Evolutionary conservation across 2,888 invertebrate genomes (phyloP).

Genomic region (Dasypolia templi): DNA sequence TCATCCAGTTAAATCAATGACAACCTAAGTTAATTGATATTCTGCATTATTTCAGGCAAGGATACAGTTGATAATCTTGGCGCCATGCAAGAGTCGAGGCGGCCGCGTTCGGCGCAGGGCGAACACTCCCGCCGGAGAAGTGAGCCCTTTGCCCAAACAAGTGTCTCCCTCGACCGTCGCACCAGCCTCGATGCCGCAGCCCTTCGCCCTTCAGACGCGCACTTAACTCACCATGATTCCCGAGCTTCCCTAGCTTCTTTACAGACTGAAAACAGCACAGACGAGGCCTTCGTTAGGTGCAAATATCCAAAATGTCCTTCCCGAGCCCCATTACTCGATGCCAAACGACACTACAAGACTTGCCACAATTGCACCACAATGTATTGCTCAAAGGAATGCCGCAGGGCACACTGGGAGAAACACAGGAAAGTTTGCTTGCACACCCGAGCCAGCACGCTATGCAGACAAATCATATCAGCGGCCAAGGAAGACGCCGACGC

Average conservation of each 20-base stretch:
- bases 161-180: slow-evolving; percentile 87
- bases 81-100: slow-evolving; percentile 84
- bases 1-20: background rate
- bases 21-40: slow-evolving; percentile 9
- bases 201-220: slow-evolving; percentile 80
- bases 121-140: slow-evolving; percentile 87
- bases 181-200: slow-evolving; percentile 91
- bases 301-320: slow-evolving; percentile 95
- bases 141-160: slow-evolving; percentile 83
- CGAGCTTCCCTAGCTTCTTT: slow-evolving; percentile 86
- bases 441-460: slow-evolving; percentile 96
- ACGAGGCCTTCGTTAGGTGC: slow-evolving; percentile 92
- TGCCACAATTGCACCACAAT: slow-evolving; percentile 98
- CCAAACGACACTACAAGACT: slow-evolving; percentile 96
- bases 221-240: slow-evolving; percentile 82
- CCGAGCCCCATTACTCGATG: slow-evolving; percentile 93
- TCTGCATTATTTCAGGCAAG: slow-evolving; percentile 83
- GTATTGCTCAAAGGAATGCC: slow-evolving; percentile 97
- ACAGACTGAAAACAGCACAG: slow-evolving; percentile 86
- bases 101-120: slow-evolving; percentile 84
- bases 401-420: slow-evolving; percentile 97
- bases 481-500: slow-evolving; percentile 95
- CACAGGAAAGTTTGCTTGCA: slow-evolving; percentile 97
- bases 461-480: slow-evolving; percentile 95
- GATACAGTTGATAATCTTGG: slow-evolving; percentile 90